Conservation (phyloP, 2,797 vertebrate genomes). For the Eurystomus glaucurus region DNA sequence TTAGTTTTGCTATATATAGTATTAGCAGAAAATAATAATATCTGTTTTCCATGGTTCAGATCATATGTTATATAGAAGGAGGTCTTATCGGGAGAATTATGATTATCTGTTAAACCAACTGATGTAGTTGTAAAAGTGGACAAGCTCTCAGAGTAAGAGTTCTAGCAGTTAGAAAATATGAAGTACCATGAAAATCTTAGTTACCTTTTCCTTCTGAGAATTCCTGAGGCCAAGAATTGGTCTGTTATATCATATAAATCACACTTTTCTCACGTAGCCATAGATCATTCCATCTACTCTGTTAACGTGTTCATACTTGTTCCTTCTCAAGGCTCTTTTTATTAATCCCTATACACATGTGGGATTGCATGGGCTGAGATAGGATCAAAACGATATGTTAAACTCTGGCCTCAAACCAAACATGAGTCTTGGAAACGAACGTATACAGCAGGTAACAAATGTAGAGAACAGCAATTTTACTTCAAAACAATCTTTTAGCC, state of each 20-base stretch:
- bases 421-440: not conserved
- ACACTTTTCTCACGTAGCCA: not conserved
- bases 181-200: not conserved
- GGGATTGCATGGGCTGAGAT: not conserved
- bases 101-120: not conserved
- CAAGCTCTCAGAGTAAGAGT: not conserved
- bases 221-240: not conserved
- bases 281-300: not conserved
- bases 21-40: not conserved
- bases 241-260: not conserved
- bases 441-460: not conserved
- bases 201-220: not conserved
- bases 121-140: not conserved
- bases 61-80: not conserved
- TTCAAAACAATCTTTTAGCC: not conserved
- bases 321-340: not conserved
- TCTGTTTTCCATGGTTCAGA: not conserved
- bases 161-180: not conserved
- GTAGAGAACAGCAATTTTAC: not conserved
- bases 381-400: not conserved
- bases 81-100: not conserved
- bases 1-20: not conserved
- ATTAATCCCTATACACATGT: not conserved
- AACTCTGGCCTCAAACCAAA: not conserved
- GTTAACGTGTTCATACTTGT: not conserved